Base-by-base conservation (phyloP, 2,797 vertebrate species). In the Ara ararauna region DNA sequence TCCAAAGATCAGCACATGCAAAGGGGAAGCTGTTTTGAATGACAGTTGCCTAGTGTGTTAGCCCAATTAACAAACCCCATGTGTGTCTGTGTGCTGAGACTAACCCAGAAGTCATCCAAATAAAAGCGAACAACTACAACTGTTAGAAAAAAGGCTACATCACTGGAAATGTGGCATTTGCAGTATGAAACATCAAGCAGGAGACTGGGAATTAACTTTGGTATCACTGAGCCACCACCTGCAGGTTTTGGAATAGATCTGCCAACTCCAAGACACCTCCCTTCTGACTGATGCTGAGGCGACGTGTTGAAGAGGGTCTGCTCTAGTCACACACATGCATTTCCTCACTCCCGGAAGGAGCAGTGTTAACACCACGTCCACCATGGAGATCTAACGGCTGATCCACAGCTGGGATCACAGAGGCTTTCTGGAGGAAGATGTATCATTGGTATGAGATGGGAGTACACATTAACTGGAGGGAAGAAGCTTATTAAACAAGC, bases 171-270 rank as follows among this genome's bases (percentile, higher is more conserved):
- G 53, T 27, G 26, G 61, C 65, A 60, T 36, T 83, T 51, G n/a
- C 44, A 8, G 56, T 42, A 29, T 68, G 89, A 87, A 87, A 65
- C 21, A 61, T 65, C 5, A 30, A 74, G 26, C 11, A 68, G 50
- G 56, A 74, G 68, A 17, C 72, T 80, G 89, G 75, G 80, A 92
- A 93, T 83, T 67, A 74, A 67, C 72, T 93, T 61, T 45, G 78
- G 75, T 89, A 64, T 87, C 56, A 64, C 51, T 61, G n/a, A 92
- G 65, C 47, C 81, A 89, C 82, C 75, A 80, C 87, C 75, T 80
- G 82, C 65, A 56, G 72, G 67, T 21, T 92, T 91, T 67, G 65
- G 65, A 91, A 89, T 12, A 80, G 72, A 82, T 91, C 54, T 93
- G 74, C 78, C 53, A 75, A 53, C 8, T 4, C 61, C 73, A 62